Conservation (phyloP, 2,113 vertebrate species). For the Nerophis lumbriciformis region DNA sequence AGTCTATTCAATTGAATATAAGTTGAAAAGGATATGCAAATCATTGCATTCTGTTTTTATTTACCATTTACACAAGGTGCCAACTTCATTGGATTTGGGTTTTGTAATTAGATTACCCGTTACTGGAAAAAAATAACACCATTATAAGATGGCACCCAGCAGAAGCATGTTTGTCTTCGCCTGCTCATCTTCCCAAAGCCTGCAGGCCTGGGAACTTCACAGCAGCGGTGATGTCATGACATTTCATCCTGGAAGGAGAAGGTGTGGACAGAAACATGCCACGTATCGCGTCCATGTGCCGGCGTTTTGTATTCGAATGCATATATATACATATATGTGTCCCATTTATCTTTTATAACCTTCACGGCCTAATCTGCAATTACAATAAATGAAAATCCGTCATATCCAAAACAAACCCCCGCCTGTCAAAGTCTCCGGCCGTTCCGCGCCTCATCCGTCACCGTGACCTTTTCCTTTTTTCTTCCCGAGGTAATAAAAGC, state of each 20-base stretch:
- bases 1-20: too few relatives aligned
- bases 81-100: too few relatives aligned
- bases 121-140: too few relatives aligned
- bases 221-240: neutral
- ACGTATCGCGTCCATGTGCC: slow-evolving; percentile 32
- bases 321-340: neutral
- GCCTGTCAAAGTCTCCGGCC: slow-evolving; percentile 48
- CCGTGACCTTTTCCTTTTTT: slow-evolving; percentile 70
- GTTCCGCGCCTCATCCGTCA: slow-evolving; percentile 27
- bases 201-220: slow-evolving; percentile 8
- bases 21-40: too few relatives aligned
- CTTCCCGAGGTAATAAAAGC: slow-evolving; percentile 61
- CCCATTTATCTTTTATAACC: slow-evolving; percentile 29
- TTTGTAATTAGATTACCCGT: too few relatives aligned
- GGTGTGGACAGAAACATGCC: slow-evolving; percentile 27
- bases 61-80: too few relatives aligned
- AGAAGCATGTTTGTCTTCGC: slow-evolving; percentile 60
- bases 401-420: slow-evolving; percentile 56
- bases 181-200: slow-evolving; percentile 28
- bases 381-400: slow-evolving; percentile 52
- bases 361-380: slow-evolving; percentile 46
- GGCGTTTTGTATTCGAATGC: slow-evolving; percentile 24
- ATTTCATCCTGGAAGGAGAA: neutral
- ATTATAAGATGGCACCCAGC: slow-evolving; percentile 39
- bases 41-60: too few relatives aligned